Conservation (phyloP, 2,797 vertebrate species). For the Percopsis omiscomaycus region DNA sequence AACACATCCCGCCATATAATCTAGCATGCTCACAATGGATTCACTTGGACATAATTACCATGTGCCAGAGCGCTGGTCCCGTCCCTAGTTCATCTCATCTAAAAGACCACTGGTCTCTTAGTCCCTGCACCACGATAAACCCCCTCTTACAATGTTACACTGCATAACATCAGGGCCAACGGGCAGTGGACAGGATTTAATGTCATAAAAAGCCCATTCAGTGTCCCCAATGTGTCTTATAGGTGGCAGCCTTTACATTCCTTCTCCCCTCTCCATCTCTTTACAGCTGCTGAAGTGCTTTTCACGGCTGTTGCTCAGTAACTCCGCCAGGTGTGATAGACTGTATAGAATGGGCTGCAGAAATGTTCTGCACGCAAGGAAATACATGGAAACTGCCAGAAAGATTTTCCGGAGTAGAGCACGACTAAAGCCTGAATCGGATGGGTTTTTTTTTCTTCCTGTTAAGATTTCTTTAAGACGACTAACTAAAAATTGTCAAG, state of each 20-base stretch:
- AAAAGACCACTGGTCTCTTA: slow-evolving; percentile 54
- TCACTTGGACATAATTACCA: slow-evolving; percentile 64
- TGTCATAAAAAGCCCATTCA: slow-evolving; percentile 70
- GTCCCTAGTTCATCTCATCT: slow-evolving; percentile 57
- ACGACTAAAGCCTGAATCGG: slow-evolving; percentile 54
- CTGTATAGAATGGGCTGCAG: slow-evolving; percentile 34
- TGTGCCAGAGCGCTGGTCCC: slow-evolving; percentile 34
- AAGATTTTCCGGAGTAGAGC: slow-evolving; percentile 50
- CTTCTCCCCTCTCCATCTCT: slow-evolving; percentile 27
- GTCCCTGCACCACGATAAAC: slow-evolving; percentile 49
- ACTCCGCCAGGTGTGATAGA: slow-evolving; percentile 40
- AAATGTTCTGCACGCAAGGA: slow-evolving; percentile 51
- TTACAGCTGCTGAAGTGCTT: slow-evolving; percentile 45
- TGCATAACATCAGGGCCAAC: slow-evolving; percentile 48
- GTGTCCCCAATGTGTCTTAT: slow-evolving; percentile 67
- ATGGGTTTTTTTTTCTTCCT: slow-evolving; percentile 44
- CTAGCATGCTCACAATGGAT: slow-evolving; percentile 57
- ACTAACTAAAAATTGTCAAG: slow-evolving; percentile 31
- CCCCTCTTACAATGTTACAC: slow-evolving; percentile 48
- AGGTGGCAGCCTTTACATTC: slow-evolving; percentile 52
- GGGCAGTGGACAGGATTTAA: slow-evolving; percentile 65
- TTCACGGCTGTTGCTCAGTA: slow-evolving; percentile 55
- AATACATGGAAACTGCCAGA: slow-evolving; percentile 52
- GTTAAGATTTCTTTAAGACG: slow-evolving; percentile 37
- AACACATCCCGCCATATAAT: slow-evolving; percentile 36